Base-by-base conservation (phyloP, 1,140 invertebrate genomes). In the Cepaea nemoralis region DNA sequence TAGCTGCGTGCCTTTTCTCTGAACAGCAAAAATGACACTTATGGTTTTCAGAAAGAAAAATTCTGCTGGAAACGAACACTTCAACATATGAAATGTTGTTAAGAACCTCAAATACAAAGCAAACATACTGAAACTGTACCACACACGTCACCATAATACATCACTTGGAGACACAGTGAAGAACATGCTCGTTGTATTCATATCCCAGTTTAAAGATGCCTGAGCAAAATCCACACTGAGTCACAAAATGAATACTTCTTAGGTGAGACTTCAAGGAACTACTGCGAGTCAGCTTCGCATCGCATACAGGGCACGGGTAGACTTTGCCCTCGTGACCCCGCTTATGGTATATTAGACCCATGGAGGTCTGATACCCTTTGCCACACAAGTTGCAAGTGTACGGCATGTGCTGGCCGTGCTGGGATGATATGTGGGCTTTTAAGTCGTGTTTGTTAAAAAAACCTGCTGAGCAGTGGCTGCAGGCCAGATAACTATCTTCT, bases 301-400 rank as follows among this genome's bases (percentile, higher is more conserved):
- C 42, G 50, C 71, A 74, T 31, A 74, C 31, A 14, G 39, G 42
- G 50, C 71, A 74, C 27, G 42, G 40, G 42, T 42, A 74, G 14
- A 45, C n/a, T 22, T 16, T 74, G 19, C 71, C 71, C 40, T 74
- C 42, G 33, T 74, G 71, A 74, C n/a, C 71, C 31, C 40, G n/a
- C 8, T 27, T 74, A 31, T 74, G 71, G 40, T 74, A 48, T 48
- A 42, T 50, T 16, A 74, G 42, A 33, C 71, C 71, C 37, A 45
- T 48, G 1, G 42, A 8, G 3, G 71, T 74, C 12, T 45, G 39
- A 31, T 74, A 74, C 14, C 40, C 71, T 74, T 74, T 74, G 5
- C 71, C 71, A 48, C 71, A 74, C 69, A 70, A 42, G 35, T n/a
- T 39, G 69, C 75, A 77, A 8, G 48, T 59, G 39, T 66, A 77